Conservation (phyloP, 2,888 invertebrate species). For the Hartigia nigra region DNA sequence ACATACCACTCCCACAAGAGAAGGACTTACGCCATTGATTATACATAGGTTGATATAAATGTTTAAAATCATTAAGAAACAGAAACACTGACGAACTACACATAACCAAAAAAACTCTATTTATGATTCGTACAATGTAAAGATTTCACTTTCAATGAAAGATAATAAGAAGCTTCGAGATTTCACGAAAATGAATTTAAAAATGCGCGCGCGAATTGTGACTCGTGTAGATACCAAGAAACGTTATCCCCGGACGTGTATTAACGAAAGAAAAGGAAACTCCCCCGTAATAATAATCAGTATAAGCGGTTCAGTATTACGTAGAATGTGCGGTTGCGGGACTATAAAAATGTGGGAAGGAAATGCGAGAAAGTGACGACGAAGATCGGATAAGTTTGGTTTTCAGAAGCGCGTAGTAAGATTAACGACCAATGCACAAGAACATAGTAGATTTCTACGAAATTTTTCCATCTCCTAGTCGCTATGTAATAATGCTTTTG, state of each 20-base stretch:
- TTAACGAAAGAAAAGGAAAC: neutral
- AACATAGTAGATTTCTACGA: neutral
- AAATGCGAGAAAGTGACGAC: conserved; percentile 33
- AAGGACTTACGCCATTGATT: neutral
- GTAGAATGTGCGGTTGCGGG: conserved; percentile 14
- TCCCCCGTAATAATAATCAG: conserved; percentile 2
- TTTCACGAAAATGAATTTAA: neutral
- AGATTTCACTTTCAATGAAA: neutral
- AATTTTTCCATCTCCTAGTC: neutral
- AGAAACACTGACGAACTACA: neutral
- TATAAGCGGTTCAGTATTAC: conserved; percentile 24
- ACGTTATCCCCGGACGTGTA: neutral
- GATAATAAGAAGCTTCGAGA: neutral
- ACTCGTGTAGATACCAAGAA: neutral
- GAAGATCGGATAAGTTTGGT: conserved; percentile 32
- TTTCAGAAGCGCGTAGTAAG: conserved; percentile 10
- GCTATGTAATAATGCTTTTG: neutral
- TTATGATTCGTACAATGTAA: neutral
- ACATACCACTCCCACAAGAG: neutral
- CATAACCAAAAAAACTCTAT: neutral
- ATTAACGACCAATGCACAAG: neutral
- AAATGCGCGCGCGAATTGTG: neutral
- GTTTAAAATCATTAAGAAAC: neutral
- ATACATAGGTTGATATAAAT: neutral
- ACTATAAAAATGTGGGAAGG: conserved; percentile 16